phyloP scores from a whole-genome alignment of 2,113 vertebrate genomes.

The Halichoeres trimaculatus region DNA sequence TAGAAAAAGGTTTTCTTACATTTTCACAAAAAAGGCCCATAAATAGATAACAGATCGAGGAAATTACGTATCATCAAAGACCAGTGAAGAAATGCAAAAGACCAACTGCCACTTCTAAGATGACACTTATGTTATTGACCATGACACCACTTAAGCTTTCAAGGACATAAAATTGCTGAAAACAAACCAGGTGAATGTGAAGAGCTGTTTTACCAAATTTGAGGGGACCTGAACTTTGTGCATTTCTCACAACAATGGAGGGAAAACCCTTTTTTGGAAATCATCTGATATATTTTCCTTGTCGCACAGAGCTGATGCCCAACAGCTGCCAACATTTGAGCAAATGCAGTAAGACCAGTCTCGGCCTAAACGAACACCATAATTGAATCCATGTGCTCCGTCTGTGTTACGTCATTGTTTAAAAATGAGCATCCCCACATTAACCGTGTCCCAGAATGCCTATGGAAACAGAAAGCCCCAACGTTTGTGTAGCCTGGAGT shows the following conservation, averaged over 20 bases:
- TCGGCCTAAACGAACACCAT: constrained; percentile 23
- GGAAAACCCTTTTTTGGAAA: neutral
- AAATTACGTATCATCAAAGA: constrained; percentile 15
- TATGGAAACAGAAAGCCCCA: constrained; percentile 49
- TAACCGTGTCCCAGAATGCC: constrained; percentile 65
- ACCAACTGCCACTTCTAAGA: neutral
- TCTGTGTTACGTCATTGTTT: constrained; percentile 56
- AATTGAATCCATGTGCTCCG: constrained; percentile 71
- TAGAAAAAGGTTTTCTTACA: neutral
- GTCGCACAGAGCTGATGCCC: neutral
- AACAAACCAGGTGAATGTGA: neutral
- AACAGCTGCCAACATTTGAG: constrained; percentile 12
- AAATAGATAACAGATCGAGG: neutral
- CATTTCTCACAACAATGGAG: neutral
- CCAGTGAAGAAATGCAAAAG: constrained; percentile 1
- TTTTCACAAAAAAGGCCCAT: neutral
- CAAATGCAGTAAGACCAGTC: constrained; percentile 17
- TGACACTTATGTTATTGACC: constrained; percentile 16
- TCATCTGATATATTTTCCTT: neutral
- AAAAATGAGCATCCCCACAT: constrained; percentile 66
- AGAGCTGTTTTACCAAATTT: neutral
- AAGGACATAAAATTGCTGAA: constrained; percentile 5
- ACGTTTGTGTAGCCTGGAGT: constrained; percentile 41
- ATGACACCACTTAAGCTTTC: constrained; percentile 27
- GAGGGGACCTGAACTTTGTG: neutral